These are phyloP conservation scores for Drosophila nasuta DNA, from an alignment of 1,140 invertebrate species.

Conservation along the genomic window DNA sequence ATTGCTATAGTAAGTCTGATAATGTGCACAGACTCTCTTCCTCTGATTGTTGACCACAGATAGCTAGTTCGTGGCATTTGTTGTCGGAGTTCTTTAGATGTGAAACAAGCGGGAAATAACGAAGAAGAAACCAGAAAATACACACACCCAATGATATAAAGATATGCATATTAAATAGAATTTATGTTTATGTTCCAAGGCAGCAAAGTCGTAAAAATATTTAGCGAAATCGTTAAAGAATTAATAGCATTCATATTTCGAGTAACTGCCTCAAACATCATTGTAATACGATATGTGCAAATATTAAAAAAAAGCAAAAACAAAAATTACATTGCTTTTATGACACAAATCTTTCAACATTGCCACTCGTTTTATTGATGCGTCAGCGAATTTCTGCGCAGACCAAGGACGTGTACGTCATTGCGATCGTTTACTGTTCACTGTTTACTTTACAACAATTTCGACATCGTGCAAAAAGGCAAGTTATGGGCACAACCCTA, in stretches of 20 bases:
- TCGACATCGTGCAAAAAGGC: slow-evolving; percentile 1
- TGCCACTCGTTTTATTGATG: slow-evolving; percentile 33
- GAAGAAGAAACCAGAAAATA: neutral
- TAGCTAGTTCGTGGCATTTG: neutral
- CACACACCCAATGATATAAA: neutral
- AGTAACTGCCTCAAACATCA: neutral
- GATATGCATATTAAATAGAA: neutral
- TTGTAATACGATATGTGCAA: slow-evolving; percentile 3
- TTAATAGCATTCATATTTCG: neutral
- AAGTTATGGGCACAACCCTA: slow-evolving; percentile 14
- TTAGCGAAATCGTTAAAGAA: neutral
- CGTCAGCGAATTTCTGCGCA: slow-evolving; percentile 34
- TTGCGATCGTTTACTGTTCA: slow-evolving; percentile 1
- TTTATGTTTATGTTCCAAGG: neutral
- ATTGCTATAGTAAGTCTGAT: slow-evolving; percentile 2
- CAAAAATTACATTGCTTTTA: slow-evolving; percentile 6
- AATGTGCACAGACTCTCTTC: slow-evolving; percentile 1
- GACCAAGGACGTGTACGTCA: slow-evolving; percentile 30
- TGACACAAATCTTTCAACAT: slow-evolving; percentile 20
- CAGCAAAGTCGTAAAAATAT: too few relatives aligned
- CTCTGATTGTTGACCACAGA: neutral
- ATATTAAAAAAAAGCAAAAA: neutral
- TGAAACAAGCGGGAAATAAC: neutral
- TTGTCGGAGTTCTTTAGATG: slow-evolving; percentile 1
- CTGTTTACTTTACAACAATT: slow-evolving; percentile 29